Evolutionary conservation across 2,113 vertebrate species (phyloP), one percentile per base, ranked within the genome.

Genomic region (Chascanopsetta lugubris): DNA sequence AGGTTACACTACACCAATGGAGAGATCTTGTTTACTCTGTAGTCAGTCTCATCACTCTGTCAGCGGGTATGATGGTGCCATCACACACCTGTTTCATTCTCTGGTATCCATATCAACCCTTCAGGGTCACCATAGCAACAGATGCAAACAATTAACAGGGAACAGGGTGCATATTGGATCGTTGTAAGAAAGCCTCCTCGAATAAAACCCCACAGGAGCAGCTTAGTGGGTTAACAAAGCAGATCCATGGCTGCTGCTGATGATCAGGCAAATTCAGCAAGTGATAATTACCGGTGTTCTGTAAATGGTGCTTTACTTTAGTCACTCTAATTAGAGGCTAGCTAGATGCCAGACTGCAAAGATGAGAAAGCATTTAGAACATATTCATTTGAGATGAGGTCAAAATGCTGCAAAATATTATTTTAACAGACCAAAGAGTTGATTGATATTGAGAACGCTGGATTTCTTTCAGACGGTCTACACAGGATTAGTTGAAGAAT

Each of bases 201-300:
- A 62, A 80, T 51, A 69, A 61, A 79, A 69, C 65, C 70, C 54
- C 71, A 48, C 22, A 64, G 22, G 62, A 56, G 56, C 11, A 29
- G 56, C 46, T 47, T 45, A 42, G 56, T 72, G 77, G 54, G 74
- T 77, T 69, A 61, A 47, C 32, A 26, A 40, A 57, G 65, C 42
- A 25, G 20, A 61, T 58, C n/a, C 2, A 25, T 21, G 21, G 25
- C 18, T 36, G 75, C 18, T 65, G 25, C 24, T 67, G 21, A 61
- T 45, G 49, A 68, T 21, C 15, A 25, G 11, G 17, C 40, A 61
- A 43, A 63, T 55, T 34, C 29, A 70, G 27, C 48, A 10, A 56
- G 24, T 30, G 57, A 50, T 67, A 61, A 79, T 71, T 61, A 61
- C 20, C 47, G 45, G 30, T 34, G 46, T 34, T 6, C 58, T 22